Percentiles rank a stretch among this genome's conserved stretches.
These are phyloP conservation scores for Peromyscus maniculatus DNA, from an alignment of 2,113 vertebrate species.

Conservation along the genomic window DNA sequence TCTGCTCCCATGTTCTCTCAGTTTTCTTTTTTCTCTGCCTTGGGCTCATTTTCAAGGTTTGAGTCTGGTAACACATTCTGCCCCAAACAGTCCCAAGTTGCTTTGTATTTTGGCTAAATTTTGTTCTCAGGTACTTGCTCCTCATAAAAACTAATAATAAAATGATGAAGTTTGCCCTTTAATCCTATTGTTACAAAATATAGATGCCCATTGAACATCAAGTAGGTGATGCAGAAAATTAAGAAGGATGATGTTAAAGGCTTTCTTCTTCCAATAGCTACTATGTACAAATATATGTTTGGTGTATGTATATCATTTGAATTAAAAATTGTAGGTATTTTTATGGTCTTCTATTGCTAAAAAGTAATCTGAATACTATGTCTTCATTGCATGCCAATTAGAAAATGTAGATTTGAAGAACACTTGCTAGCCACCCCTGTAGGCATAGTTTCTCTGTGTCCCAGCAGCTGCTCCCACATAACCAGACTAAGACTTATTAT, in stretches of 20 bases:
- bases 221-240: background rate
- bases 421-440: background rate
- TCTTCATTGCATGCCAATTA: background rate
- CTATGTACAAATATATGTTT: background rate
- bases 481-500: too few species aligned
- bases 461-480: too few species aligned
- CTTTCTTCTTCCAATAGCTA: background rate
- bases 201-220: background rate
- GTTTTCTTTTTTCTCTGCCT: background rate
- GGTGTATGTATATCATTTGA: background rate
- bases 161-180: background rate
- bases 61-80: background rate
- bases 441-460: too few species aligned
- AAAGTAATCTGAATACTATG: background rate
- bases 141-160: background rate
- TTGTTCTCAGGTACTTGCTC: background rate
- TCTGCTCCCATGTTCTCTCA: background rate
- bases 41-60: background rate
- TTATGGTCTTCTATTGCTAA: background rate
- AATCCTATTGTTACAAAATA: background rate
- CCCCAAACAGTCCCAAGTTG: background rate
- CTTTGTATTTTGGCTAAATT: background rate
- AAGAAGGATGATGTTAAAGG: background rate
- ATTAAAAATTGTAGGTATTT: background rate
- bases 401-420: slow-evolving; percentile 31